Percentiles rank a stretch among this genome's conserved stretches.
These are phyloP conservation scores for Eulemur coronatus DNA, from an alignment of 2,797 vertebrate genomes.

Conservation along the genomic window DNA sequence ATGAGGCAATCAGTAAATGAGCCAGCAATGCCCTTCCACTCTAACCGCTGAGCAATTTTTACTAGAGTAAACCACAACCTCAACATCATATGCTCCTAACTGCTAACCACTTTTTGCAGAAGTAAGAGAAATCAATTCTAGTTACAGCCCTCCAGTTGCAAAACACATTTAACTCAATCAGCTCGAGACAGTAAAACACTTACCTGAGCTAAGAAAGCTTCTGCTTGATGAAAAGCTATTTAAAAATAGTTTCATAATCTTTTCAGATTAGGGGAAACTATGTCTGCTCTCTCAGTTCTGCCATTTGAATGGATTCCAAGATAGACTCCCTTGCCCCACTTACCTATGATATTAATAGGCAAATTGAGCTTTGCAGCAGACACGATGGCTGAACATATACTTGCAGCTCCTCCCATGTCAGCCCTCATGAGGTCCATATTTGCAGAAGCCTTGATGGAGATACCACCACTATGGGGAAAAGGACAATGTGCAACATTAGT, in stretches of 20 bases:
- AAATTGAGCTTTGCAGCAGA: constrained; percentile 93
- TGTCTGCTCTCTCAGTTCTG: neutral
- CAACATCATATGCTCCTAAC: neutral
- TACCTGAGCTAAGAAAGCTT: neutral
- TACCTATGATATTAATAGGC: constrained; percentile 95
- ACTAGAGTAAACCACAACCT: neutral
- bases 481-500: rapidly evolving
- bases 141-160: neutral
- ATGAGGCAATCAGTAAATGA: neutral
- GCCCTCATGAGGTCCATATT: constrained; percentile 98
- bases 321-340: neutral
- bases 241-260: neutral
- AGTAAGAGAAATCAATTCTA: constrained; percentile 36
- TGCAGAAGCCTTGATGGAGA: constrained; percentile 95
- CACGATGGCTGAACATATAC: constrained; percentile 93
- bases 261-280: neutral
- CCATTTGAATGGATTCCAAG: rapidly evolving
- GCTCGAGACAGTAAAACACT: neutral
- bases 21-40: neutral
- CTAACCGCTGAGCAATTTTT: neutral
- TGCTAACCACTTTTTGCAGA: neutral
- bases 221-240: neutral
- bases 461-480: constrained; percentile 90
- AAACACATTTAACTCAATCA: neutral
- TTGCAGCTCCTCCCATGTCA: constrained; percentile 98